Base-by-base conservation (phyloP, 1,140 invertebrate genomes). In the Brachionus plicatilis region DNA sequence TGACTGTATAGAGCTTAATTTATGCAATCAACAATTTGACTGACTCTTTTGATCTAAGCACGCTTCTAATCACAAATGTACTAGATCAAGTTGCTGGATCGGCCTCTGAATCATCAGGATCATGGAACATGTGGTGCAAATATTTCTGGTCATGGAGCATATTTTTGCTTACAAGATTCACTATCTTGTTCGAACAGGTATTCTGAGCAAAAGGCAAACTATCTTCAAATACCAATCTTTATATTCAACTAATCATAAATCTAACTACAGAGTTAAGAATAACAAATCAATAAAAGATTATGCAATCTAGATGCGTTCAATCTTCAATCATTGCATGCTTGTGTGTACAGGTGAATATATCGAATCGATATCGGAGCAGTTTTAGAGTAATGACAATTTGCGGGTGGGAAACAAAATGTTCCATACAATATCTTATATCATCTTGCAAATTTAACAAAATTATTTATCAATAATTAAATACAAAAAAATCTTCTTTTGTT, bases 361-460 rank as follows among this genome's bases (percentile, higher is more conserved):
- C n/a, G n/a, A 1, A 8, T 60, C 1, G 20, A 60, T 24, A 24
- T 20, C 9, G 7, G 53, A 20, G 9, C 9, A 60, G 9, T 9
- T 27, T 76, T 50, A 47, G 11, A 45, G 43, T 50, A 50, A 76
- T 50, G 72, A 76, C 72, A 76, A 76, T 76, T 76, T 50, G 72
- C 72, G 72, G 72, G 72, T 76, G 72, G 72, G 72, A 76, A 76
- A 50, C 45, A 76, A 50, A 76, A 27, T 24, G 24, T 50, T 50
- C 45, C 24, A 33, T 11, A n/a, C 17, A 72, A 14, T 41, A 72
- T 41, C 9, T 72, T 20, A 17, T 20, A 72, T 72, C 37, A 72
- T 41, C 7, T 4, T 9, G 24, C 5, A 70, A 37, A 70, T 37
- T 33, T 37, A 70, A 70, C 14, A 33, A 33, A 70, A 33, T 43